A percentile compares a stretch with the other conserved stretches of the same genome.
Evolutionary conservation across 2,113 vertebrate species (phyloP).

Genomic region (Passer montanus): DNA sequence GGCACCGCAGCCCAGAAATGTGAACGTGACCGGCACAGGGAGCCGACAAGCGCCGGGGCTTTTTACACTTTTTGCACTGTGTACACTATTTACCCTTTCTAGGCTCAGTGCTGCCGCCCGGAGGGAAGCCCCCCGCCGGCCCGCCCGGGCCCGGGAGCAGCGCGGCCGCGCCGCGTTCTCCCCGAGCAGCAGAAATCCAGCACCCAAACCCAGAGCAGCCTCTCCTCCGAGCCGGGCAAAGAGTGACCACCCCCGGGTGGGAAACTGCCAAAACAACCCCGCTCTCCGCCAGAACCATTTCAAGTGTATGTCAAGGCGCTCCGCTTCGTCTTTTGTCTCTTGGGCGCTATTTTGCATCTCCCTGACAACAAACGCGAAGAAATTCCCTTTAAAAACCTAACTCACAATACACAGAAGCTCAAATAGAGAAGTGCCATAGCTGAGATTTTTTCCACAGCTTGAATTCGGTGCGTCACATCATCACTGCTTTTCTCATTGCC

Average conservation of each 20-base stretch:
- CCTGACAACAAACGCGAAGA: not conserved
- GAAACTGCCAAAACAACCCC: not conserved
- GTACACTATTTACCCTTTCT: too few species aligned
- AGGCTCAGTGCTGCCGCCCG: accelerated
- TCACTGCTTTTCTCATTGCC: slow-evolving; percentile 4
- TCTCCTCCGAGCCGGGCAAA: not conserved
- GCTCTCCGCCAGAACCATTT: too few species aligned
- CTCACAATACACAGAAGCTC: not conserved
- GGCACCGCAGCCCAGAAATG: not conserved
- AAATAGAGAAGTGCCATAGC: not conserved
- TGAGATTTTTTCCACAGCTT: slow-evolving; percentile 27
- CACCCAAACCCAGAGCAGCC: accelerated
- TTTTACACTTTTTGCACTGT: not conserved
- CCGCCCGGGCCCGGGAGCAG: not conserved
- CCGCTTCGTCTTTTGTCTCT: not conserved
- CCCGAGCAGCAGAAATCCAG: not conserved
- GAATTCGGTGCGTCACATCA: not conserved
- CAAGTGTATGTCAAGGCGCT: too few species aligned
- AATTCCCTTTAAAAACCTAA: not conserved
- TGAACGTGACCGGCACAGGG: not conserved
- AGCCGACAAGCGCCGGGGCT: not conserved
- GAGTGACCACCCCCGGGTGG: too few species aligned
- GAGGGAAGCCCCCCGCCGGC: not conserved
- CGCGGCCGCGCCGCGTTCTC: accelerated
- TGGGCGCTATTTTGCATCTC: not conserved